Percentiles rank a stretch among this genome's conserved stretches.
Conservation (phyloP, 2,888 invertebrate species). For the Acheta domesticus region DNA sequence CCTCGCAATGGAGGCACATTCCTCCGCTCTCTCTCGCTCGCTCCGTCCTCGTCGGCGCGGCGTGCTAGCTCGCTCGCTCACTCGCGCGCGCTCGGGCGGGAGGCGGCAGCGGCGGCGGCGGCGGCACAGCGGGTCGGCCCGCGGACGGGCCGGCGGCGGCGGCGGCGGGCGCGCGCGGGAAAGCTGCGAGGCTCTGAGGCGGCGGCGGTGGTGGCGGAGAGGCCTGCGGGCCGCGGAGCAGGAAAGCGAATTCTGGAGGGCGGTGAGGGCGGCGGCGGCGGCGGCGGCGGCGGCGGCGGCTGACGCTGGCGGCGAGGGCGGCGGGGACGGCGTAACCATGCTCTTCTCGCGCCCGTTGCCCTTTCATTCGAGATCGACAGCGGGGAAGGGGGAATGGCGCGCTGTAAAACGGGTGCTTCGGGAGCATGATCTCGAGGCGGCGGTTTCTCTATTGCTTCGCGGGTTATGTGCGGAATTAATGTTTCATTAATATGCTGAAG, state of each 20-base stretch:
- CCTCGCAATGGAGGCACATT: constrained; percentile 33
- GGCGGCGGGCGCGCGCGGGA: neutral
- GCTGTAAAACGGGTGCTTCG: too few species aligned
- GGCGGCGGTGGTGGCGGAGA: neutral
- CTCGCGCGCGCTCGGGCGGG: constrained; percentile 24
- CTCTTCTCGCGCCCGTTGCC: neutral
- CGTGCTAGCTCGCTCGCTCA: neutral
- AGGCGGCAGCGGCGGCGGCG: constrained; percentile 24
- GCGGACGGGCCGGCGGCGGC: neutral
- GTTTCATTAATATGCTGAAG: too few species aligned
- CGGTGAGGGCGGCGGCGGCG: constrained; percentile 24
- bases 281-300: neutral
- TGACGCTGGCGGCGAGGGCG: too few species aligned
- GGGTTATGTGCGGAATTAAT: too few species aligned
- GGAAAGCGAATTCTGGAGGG: neutral
- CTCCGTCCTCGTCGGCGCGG: neutral
- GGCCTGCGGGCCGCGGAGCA: neutral
- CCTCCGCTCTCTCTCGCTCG: constrained; percentile 27
- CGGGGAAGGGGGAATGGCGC: too few species aligned
- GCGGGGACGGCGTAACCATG: constrained; percentile 36
- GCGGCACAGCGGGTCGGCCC: neutral
- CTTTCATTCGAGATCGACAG: neutral
- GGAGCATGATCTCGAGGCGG: too few species aligned
- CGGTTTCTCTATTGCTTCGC: too few species aligned
- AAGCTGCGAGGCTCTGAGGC: neutral